phyloP scores from a whole-genome alignment of 2,888 invertebrate species.

The Cantharis rufa region DNA sequence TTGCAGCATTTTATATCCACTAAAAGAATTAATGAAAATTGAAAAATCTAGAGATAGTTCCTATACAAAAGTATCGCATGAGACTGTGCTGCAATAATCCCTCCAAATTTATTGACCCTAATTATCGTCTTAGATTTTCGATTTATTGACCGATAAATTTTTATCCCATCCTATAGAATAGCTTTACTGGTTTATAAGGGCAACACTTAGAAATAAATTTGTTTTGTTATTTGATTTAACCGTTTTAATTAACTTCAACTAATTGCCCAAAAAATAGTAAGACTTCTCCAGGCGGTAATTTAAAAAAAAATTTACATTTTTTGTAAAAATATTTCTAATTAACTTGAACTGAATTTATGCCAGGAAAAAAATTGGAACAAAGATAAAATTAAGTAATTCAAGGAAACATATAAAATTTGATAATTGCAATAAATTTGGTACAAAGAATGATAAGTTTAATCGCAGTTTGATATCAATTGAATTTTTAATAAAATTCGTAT shows the following conservation, averaged over 20 bases:
- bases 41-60: neutral
- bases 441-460: neutral
- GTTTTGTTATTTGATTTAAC: neutral
- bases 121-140: neutral
- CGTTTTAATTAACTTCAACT: neutral
- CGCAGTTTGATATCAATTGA: neutral
- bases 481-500: neutral
- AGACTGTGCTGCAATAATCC: neutral
- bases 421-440: neutral
- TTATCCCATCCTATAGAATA: neutral
- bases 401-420: neutral
- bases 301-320: no score
- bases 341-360: no score
- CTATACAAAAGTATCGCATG: neutral
- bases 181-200: neutral
- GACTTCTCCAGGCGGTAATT: no score
- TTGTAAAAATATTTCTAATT: neutral
- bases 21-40: neutral
- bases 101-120: neutral
- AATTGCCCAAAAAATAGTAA: neutral
- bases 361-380: neutral
- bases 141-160: neutral
- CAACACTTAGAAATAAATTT: neutral
- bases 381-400: neutral
- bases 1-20: neutral